Percentiles rank a stretch among this genome's conserved stretches.
Evolutionary conservation across 2,113 vertebrate genomes (phyloP).

Genomic region (Strix uralensis): DNA sequence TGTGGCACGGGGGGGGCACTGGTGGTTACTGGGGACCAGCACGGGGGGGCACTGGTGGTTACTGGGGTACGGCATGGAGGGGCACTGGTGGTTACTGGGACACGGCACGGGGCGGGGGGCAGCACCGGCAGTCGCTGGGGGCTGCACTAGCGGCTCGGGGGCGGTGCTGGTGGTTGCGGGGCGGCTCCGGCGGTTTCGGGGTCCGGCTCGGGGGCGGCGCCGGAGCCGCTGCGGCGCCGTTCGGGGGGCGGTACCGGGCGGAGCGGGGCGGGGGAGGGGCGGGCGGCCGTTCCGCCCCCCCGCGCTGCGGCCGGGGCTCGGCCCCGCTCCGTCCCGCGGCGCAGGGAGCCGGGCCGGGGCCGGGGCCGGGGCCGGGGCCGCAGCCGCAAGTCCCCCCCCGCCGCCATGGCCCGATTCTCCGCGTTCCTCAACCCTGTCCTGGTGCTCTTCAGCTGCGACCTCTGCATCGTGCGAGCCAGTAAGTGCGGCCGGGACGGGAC

Average conservation of each 20-base stretch:
- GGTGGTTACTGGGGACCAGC: too few species aligned
- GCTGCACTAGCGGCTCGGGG: too few species aligned
- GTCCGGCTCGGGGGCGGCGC: neutral
- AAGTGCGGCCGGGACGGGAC: conserved; percentile 66
- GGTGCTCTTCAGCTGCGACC: conserved; percentile 89
- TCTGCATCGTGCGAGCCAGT: conserved; percentile 91
- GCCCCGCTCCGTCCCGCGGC: neutral
- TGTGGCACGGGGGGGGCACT: neutral
- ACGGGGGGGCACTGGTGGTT: too few species aligned
- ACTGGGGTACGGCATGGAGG: neutral
- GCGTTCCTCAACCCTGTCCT: conserved; percentile 65
- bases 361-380: neutral
- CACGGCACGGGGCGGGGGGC: too few species aligned
- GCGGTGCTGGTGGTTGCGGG: neutral
- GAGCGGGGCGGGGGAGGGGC: neutral
- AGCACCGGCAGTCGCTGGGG: neutral
- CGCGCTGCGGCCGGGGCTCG: neutral
- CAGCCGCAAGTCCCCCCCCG: neutral
- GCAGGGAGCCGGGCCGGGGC: neutral
- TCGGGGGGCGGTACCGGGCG: neutral
- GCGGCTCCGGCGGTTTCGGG: neutral
- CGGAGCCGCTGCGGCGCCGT: neutral
- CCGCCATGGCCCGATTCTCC: conserved; percentile 7
- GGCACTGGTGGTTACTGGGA: too few species aligned
- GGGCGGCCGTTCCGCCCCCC: neutral